A percentile compares a stretch with the other conserved stretches of the same genome.
phyloP scores from a whole-genome alignment of 2,888 invertebrate genomes.

The Drosophila anomalipes region DNA sequence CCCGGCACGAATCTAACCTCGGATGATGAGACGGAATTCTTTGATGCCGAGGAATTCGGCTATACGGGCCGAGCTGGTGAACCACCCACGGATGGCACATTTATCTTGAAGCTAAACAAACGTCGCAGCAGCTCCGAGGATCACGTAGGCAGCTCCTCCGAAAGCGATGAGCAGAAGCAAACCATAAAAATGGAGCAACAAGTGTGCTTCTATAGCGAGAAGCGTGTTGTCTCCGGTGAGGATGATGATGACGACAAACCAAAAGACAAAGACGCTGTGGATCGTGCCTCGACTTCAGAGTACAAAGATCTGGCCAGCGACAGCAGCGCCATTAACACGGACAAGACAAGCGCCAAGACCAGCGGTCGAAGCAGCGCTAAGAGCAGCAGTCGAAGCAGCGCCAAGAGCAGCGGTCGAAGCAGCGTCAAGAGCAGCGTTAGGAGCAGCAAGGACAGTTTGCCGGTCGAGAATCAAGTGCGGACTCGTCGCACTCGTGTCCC shows the following conservation, averaged over 20 bases:
- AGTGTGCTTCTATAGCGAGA: constrained; percentile 76
- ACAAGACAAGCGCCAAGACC: background rate
- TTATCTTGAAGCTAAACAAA: constrained; percentile 88
- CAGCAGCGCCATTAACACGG: background rate
- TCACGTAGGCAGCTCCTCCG: constrained; percentile 85
- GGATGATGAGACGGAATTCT: constrained; percentile 92
- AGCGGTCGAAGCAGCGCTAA: background rate
- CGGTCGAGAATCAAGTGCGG: background rate
- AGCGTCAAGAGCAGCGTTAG: background rate
- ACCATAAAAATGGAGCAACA: constrained; percentile 65
- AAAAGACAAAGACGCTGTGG: constrained; percentile 9
- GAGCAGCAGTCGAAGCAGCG: background rate
- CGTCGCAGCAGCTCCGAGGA: constrained; percentile 75
- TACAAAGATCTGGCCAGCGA: background rate
- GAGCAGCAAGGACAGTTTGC: background rate
- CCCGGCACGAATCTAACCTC: constrained; percentile 81
- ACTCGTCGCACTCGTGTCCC: constrained; percentile 92
- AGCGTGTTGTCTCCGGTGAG: constrained; percentile 83
- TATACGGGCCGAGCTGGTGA: constrained; percentile 50
- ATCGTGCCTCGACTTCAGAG: background rate
- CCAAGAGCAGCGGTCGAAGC: background rate
- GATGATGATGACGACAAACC: constrained; percentile 29
- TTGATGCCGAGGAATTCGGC: constrained; percentile 88
- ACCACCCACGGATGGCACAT: constrained; percentile 79
- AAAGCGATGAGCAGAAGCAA: constrained; percentile 85